Evolutionary conservation across 2,797 vertebrate species (phyloP), one percentile per base, ranked within the genome.

Genomic region (Margarornis squamiger): DNA sequence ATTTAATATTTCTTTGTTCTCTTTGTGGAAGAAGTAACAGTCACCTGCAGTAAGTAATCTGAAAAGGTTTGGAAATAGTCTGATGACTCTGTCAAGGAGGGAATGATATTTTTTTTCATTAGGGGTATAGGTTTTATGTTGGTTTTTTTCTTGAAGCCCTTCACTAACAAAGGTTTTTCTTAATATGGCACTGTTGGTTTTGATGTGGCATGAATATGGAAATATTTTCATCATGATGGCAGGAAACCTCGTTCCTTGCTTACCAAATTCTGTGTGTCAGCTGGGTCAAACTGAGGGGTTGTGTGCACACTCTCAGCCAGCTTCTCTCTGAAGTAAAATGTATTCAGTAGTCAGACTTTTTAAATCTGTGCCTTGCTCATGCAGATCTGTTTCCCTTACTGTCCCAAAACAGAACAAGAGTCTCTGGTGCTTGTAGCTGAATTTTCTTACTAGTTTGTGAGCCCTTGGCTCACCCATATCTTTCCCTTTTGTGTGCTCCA

Each of bases 401-500:
- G 61, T 75, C 73, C 34, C 49, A 43, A 34, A 88, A 54, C 61
- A 68, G 34, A 89, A 67, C 49, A 74, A 82, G 34, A 68, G 22
- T 57, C 49, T 83, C 46, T 91, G 57, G 78, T 90, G 54, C 58
- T 91, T 84, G 46, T 46, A 81, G 82, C 88, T 84, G 90, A 72
- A 41, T 92, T 91, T 77, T 91, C 34, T 83, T 83, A 86, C 41
- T 87, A 80, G 54, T 77, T 57, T 92, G 52, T 92, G 49, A 90
- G 75, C 41, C 59, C 17, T 59, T 76, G 75, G 38, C 57, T 95
- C 45, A 80, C 29, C 21, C 26, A 65, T 30, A 10, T 58, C 45
- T 77, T 87, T 82, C 48, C 58, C 23, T 65, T 88, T 77, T 68
- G 49, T 83, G 41, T 72, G n/a, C 38, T 91, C 41, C 3, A 1